A percentile compares a stretch with the other conserved stretches of the same genome.
Evolutionary conservation across 2,888 invertebrate species (phyloP).

Genomic region (Polydrusus tereticollis): DNA sequence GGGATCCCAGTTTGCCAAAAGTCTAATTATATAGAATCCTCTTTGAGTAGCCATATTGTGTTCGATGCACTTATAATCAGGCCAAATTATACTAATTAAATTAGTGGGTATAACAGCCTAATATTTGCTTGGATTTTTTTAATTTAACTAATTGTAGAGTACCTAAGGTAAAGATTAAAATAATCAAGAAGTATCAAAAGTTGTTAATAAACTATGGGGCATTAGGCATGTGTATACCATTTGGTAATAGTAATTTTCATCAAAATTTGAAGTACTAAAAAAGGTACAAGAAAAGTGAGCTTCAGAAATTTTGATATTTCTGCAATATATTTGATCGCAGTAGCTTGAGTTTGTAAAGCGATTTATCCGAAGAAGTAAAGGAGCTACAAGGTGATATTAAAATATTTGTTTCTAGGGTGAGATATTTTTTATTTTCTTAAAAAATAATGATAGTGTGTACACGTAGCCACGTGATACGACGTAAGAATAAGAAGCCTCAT

Average conservation of each 20-base stretch:
- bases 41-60: conserved; percentile 15
- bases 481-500: conserved; percentile 36
- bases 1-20: neutral
- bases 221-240: neutral
- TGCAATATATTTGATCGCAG: no score
- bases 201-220: neutral
- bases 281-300: no score
- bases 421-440: conserved; percentile 18
- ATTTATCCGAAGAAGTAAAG: no score
- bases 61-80: conserved; percentile 33
- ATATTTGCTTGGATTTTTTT: conserved; percentile 13
- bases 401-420: neutral
- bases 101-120: conserved; percentile 15
- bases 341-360: no score
- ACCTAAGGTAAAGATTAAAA: neutral
- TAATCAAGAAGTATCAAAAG: neutral
- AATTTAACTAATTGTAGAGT: conserved; percentile 1
- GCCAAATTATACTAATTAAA: conserved; percentile 29
- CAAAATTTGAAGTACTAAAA: no score
- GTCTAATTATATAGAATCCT: conserved; percentile 4
- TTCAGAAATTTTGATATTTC: no score
- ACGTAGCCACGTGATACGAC: conserved; percentile 27
- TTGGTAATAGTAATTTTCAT: neutral
- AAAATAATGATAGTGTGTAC: conserved; percentile 29
- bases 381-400: no score